Conservation (phyloP, 2,797 vertebrate genomes). For the Pterois miles region DNA sequence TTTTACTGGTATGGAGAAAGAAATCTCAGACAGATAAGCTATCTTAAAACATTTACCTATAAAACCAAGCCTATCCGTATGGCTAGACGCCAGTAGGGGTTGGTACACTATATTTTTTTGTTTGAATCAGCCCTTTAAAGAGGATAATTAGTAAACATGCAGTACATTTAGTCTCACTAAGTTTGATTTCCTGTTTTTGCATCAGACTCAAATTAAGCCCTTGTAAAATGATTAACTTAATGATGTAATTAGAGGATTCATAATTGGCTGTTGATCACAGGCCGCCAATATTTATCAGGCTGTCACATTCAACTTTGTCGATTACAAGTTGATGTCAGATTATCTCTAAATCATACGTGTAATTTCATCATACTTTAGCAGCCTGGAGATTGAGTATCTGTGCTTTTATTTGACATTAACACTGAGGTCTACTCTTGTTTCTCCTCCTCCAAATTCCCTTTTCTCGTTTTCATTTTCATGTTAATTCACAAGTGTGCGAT, state of each 20-base stretch:
- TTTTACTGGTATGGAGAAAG: neutral
- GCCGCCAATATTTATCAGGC: conserved; percentile 28
- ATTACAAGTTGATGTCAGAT: conserved; percentile 44
- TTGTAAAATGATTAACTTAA: conserved; percentile 46
- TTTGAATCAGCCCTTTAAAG: neutral
- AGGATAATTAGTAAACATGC: neutral
- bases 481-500: neutral
- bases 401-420: conserved; percentile 10
- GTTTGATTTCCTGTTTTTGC: conserved; percentile 48
- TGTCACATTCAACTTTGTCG: conserved; percentile 31
- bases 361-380: conserved; percentile 32
- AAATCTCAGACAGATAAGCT: neutral
- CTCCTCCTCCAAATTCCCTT: neutral
- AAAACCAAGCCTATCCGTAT: neutral
- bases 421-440: neutral
- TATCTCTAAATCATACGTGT: conserved; percentile 43
- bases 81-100: neutral
- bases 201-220: conserved; percentile 20
- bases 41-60: neutral
- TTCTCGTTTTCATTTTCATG: no score
- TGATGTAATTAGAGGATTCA: conserved; percentile 43
- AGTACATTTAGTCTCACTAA: neutral
- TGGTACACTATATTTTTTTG: no score
- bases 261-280: conserved; percentile 48
- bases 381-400: conserved; percentile 12